Percentiles rank a stretch among this genome's conserved stretches.
Evolutionary conservation across 1,140 invertebrate species (phyloP).

Genomic region (Lasaia peninsularis): DNA sequence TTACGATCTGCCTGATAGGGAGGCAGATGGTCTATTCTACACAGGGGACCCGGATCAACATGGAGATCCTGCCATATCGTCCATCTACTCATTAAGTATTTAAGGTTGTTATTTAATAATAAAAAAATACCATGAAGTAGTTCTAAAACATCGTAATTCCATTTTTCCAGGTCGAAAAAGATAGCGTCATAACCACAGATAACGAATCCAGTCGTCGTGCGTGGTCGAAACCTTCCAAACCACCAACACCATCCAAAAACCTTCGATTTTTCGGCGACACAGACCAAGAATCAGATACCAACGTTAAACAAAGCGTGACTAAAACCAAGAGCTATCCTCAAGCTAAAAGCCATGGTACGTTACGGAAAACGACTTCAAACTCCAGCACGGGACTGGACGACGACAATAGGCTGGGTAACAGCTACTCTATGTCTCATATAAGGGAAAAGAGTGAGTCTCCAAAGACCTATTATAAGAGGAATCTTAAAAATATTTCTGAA

Average conservation of each 20-base stretch:
- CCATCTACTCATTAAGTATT: no score
- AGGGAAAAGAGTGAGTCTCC: conserved; percentile 53
- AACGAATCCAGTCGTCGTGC: conserved; percentile 65
- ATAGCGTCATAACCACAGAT: conserved; percentile 63
- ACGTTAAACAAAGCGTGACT: conserved; percentile 52
- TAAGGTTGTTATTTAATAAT: no score
- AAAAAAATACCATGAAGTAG: no score
- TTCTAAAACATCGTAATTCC: not conserved
- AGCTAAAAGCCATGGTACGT: conserved; percentile 41
- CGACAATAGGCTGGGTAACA: conserved; percentile 56
- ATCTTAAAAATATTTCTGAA: conserved; percentile 79
- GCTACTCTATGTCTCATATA: conserved; percentile 66
- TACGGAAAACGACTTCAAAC: conserved; percentile 61
- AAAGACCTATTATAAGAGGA: conserved; percentile 62
- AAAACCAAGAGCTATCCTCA: conserved; percentile 45
- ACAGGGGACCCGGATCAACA: no score
- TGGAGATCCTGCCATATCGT: no score
- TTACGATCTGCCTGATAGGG: no score
- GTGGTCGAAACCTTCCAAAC: conserved; percentile 64
- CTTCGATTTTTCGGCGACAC: conserved; percentile 90
- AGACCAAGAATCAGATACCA: conserved; percentile 83
- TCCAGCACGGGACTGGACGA: conserved; percentile 69
- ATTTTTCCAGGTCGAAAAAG: conserved; percentile 57
- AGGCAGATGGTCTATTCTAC: no score
- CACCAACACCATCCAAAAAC: conserved; percentile 79